A percentile compares a stretch with the other conserved stretches of the same genome.
Conservation (phyloP, 2,797 vertebrate genomes). For the Muscicapa striata region DNA sequence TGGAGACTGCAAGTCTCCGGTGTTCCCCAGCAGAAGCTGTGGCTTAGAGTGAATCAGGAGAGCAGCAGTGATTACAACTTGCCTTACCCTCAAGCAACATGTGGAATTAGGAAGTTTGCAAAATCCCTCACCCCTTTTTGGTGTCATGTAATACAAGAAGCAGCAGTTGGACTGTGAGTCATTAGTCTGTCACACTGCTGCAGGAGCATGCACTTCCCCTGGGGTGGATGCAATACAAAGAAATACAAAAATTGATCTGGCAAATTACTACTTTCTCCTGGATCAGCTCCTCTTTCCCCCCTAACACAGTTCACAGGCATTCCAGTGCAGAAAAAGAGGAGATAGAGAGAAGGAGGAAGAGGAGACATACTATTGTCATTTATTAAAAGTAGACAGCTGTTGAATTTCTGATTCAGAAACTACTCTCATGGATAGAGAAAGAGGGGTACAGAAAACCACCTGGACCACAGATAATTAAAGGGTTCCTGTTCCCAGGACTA, state of each 20-base stretch:
- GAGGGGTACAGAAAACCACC: neutral
- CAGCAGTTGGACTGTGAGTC: neutral
- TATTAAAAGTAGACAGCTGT: neutral
- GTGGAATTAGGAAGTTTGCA: slow-evolving; percentile 32
- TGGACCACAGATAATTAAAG: neutral
- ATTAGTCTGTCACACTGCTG: neutral
- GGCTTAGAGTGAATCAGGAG: slow-evolving; percentile 31
- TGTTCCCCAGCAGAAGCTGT: slow-evolving; percentile 22
- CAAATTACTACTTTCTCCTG: neutral
- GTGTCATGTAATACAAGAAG: neutral
- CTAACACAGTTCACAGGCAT: neutral
- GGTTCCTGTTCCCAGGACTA: neutral
- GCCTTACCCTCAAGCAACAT: neutral
- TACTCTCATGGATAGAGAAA: neutral
- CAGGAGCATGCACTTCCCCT: neutral
- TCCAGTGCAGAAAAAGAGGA: neutral
- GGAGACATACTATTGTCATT: neutral
- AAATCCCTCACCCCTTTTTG: neutral
- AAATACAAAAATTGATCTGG: neutral
- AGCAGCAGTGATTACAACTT: neutral
- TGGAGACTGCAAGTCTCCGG: slow-evolving; percentile 1
- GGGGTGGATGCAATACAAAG: neutral
- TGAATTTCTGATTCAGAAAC: slow-evolving; percentile 17
- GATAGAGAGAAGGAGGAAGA: slow-evolving; percentile 13
- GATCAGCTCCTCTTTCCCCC: neutral